Percentiles rank a stretch among this genome's conserved stretches.
phyloP scores from a whole-genome alignment of 2,888 invertebrate species.

The Zygothrica quintamaculata region DNA sequence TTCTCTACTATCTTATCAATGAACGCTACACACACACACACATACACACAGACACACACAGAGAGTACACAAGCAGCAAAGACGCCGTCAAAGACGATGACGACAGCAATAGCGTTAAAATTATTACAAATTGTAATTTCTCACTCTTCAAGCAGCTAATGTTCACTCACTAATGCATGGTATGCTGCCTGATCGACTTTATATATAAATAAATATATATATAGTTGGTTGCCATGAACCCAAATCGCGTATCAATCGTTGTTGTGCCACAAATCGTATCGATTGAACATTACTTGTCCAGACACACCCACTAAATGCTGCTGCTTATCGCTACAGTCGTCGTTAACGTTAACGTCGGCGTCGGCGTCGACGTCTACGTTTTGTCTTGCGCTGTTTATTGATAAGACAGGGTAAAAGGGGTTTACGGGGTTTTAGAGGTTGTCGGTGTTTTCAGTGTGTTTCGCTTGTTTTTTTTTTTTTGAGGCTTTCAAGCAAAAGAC shows the following conservation, averaged over 20 bases:
- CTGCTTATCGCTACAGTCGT: constrained; percentile 35
- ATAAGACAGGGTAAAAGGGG: constrained; percentile 25
- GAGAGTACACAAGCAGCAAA: too few species aligned
- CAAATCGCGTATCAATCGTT: constrained; percentile 31
- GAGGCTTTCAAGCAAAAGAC: too few species aligned
- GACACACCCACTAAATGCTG: constrained; percentile 53
- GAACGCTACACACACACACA: too few species aligned
- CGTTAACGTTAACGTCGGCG: constrained; percentile 1
- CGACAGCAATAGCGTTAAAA: background rate
- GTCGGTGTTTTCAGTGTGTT: background rate
- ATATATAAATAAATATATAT: constrained; percentile 9
- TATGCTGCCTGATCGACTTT: constrained; percentile 25
- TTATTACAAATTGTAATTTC: constrained; percentile 9
- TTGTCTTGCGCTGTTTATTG: constrained; percentile 41
- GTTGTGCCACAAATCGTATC: background rate
- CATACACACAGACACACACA: too few species aligned
- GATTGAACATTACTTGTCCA: constrained; percentile 18
- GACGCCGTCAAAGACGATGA: constrained; percentile 13
- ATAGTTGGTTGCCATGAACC: constrained; percentile 28
- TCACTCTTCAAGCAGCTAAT: constrained; percentile 25
- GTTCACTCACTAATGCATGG: constrained; percentile 36
- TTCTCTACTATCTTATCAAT: constrained; percentile 64
- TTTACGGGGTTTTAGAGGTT: background rate
- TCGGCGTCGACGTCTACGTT: constrained; percentile 18
- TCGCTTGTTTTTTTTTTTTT: too few species aligned